A percentile compares a stretch with the other conserved stretches of the same genome.
phyloP scores from a whole-genome alignment of 2,113 vertebrate genomes.

The Maylandia zebra region DNA sequence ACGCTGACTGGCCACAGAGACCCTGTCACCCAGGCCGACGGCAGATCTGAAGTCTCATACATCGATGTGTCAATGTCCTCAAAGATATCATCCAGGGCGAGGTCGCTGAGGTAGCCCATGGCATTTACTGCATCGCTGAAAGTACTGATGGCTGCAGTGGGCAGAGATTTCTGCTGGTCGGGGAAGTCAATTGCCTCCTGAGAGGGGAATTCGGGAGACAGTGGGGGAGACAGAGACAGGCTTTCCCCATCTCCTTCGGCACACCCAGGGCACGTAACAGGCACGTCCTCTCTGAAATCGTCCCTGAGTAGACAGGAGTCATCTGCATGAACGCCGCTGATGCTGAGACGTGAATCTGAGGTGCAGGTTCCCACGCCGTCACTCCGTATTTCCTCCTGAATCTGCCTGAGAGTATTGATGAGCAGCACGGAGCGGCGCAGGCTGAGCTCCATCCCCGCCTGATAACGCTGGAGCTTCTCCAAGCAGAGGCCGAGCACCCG shows the following conservation, averaged over 20 bases:
- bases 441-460: slow-evolving; percentile 78
- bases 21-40: slow-evolving; percentile 58
- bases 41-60: slow-evolving; percentile 81
- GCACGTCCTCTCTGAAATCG: slow-evolving; percentile 60
- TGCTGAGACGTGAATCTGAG: not conserved
- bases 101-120: slow-evolving; percentile 80
- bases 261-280: slow-evolving; percentile 64
- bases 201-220: not conserved
- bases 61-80: slow-evolving; percentile 87
- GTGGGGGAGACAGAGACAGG: not conserved
- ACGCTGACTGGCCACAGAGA: slow-evolving; percentile 51
- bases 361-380: slow-evolving; percentile 51
- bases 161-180: slow-evolving; percentile 28
- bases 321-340: slow-evolving; percentile 9
- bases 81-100: slow-evolving; percentile 82
- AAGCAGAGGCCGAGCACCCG: slow-evolving; percentile 81
- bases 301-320: slow-evolving; percentile 45
- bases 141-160: slow-evolving; percentile 52
- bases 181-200: slow-evolving; percentile 21
- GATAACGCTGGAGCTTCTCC: slow-evolving; percentile 79
- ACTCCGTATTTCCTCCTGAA: slow-evolving; percentile 74
- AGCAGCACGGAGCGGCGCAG: slow-evolving; percentile 82
- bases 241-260: slow-evolving; percentile 45
- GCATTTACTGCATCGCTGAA: slow-evolving; percentile 76
- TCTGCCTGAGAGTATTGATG: slow-evolving; percentile 81